These are phyloP conservation scores for Asarcornis scutulata DNA, from an alignment of 2,113 vertebrate genomes.

Conservation along the genomic window DNA sequence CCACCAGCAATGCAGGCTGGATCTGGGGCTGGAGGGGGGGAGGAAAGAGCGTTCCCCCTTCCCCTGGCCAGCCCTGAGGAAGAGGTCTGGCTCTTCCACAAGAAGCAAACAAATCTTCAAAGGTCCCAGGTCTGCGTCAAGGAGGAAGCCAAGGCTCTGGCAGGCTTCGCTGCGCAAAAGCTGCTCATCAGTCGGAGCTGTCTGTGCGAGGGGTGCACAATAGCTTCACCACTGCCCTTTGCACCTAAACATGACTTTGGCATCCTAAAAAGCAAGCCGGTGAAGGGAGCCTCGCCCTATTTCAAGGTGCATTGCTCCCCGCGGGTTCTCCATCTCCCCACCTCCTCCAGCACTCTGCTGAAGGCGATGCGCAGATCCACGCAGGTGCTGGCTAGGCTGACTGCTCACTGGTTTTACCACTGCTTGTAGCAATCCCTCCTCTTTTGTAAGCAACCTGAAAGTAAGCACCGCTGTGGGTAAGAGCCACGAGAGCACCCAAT, in stretches of 20 bases:
- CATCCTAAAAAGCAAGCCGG: neutral
- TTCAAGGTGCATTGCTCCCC: neutral
- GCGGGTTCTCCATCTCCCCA: neutral
- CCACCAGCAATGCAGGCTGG: neutral
- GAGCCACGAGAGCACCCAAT: neutral
- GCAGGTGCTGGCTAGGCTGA: neutral
- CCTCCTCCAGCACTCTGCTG: neutral
- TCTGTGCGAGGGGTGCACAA: neutral
- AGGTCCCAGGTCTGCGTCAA: neutral
- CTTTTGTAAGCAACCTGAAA: neutral
- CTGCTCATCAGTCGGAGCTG: neutral
- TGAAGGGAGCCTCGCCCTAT: fast-evolving
- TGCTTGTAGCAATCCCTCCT: neutral
- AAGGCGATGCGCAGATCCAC: neutral
- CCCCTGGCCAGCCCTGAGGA: neutral
- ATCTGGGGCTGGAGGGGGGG: neutral
- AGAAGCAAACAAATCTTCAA: neutral
- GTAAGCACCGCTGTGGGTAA: neutral
- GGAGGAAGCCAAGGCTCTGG: neutral
- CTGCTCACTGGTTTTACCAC: neutral
- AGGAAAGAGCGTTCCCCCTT: neutral
- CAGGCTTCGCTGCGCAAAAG: neutral
- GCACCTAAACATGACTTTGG: neutral
- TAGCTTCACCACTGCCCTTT: neutral
- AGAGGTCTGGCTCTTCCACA: neutral